Evolutionary conservation across 2,888 invertebrate genomes (phyloP).

Genomic region (Cheilosia vulpina): DNA sequence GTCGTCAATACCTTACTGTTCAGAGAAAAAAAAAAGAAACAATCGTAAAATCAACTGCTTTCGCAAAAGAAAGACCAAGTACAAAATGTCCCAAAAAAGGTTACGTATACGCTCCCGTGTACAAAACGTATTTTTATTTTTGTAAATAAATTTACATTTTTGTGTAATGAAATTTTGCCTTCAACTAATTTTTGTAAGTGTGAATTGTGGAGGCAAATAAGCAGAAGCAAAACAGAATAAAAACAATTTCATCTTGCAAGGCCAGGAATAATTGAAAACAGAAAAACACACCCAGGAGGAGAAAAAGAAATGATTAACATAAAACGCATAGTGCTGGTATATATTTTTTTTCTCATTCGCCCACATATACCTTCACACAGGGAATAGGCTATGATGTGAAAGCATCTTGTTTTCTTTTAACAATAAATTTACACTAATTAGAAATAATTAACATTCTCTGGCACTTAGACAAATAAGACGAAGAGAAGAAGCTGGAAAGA

Average conservation of each 20-base stretch:
- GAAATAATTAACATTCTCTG: conserved; percentile 70
- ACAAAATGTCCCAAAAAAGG: conserved; percentile 23
- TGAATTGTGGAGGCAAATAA: conserved; percentile 8
- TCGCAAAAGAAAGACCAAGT: not conserved
- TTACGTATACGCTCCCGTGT: conserved; percentile 49
- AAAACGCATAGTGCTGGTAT: conserved; percentile 32
- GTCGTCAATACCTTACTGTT: conserved; percentile 5
- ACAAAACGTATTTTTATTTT: conserved; percentile 11
- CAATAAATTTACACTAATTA: conserved; percentile 68
- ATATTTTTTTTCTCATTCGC: conserved; percentile 9
- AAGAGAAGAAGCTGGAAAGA: conserved; percentile 9
- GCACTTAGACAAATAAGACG: conserved; percentile 36
- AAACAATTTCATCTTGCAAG: conserved; percentile 34
- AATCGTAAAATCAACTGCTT: not conserved
- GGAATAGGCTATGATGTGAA: not conserved
- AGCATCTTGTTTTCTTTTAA: conserved; percentile 50
- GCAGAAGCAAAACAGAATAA: conserved; percentile 7
- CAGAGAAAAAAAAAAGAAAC: not conserved
- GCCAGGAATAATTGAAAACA: conserved; percentile 56
- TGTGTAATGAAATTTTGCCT: conserved; percentile 36
- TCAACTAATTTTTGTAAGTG: conserved; percentile 2
- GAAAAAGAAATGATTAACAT: conserved; percentile 53
- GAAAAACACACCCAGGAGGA: conserved; percentile 24
- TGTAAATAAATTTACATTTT: conserved; percentile 43
- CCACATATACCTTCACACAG: conserved; percentile 8